A percentile compares a stretch with the other conserved stretches of the same genome.
phyloP scores from a whole-genome alignment of 2,888 invertebrate genomes.

The Molorchus minor region DNA sequence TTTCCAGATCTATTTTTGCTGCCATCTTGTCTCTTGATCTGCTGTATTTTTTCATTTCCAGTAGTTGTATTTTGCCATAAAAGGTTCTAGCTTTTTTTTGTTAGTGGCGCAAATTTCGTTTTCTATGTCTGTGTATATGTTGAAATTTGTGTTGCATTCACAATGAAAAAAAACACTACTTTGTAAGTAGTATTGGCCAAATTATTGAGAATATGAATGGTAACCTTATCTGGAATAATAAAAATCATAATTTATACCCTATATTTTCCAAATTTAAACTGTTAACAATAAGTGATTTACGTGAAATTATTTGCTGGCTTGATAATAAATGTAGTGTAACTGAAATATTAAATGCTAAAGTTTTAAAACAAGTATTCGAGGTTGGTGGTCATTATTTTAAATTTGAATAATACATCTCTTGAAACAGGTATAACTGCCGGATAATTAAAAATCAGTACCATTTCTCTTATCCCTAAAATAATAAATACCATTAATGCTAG shows the following conservation, averaged over 20 bases:
- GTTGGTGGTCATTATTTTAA: neutral
- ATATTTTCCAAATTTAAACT: constrained; percentile 10
- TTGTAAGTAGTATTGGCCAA: constrained; percentile 5
- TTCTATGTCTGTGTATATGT: constrained; percentile 4
- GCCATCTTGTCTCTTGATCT: constrained; percentile 41
- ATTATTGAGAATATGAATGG: constrained; percentile 6
- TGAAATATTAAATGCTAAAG: neutral
- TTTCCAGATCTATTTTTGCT: constrained; percentile 42
- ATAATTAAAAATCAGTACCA: neutral
- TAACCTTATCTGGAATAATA: neutral
- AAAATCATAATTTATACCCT: neutral
- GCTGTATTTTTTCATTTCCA: constrained; percentile 36
- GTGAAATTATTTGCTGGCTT: constrained; percentile 5
- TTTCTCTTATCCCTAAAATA: neutral
- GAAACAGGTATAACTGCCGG: neutral
- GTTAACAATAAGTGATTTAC: constrained; percentile 24
- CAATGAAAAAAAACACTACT: no score
- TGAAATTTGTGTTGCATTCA: no score
- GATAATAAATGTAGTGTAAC: no score
- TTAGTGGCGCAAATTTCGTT: constrained; percentile 30
- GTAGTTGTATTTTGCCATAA: constrained; percentile 28
- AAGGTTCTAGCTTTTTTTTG: constrained; percentile 29
- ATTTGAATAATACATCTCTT: neutral
- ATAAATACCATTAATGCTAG: neutral
- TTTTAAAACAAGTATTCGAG: neutral